Base-by-base conservation (phyloP, 2,888 invertebrate species). In the Pammene fasciana region DNA sequence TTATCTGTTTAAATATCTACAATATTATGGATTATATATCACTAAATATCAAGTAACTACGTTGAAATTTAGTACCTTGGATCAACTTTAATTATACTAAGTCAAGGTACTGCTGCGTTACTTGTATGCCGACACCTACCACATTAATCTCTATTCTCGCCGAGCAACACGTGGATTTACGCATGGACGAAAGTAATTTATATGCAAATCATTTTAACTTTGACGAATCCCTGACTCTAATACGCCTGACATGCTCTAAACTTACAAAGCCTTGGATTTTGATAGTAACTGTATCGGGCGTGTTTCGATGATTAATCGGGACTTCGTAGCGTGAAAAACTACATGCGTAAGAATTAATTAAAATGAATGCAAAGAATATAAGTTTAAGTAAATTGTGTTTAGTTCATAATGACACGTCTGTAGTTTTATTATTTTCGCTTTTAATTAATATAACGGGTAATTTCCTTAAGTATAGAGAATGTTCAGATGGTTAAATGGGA, bases 91-190 rank as follows among this genome's bases (percentile, higher is more conserved):
- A 41, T 16, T 57, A 18, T 16, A 16, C 52, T n/a, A 50, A 62
- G 26, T 41, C 18, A 26, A 62, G 13, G n/a, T 26, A 52, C 62
- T 50, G 52, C 1, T 26, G 13, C 9, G 18, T 5, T 52, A 41
- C n/a, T 38, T 41, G n/a, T 52, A 50, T 62, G 38, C n/a, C 83
- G 86, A 86, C 88, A 89, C 89, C 89, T 85, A 87, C 88, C 85
- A 85, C 84, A 87, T 88, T 92, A 92, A 92, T 92, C 92, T 90
- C 86, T 87, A 86, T 88, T 85, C 89, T 86, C 86, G 82, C 81
- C 79, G 83, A 89, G 89, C 90, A 90, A 91, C 92, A 91, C 90
- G 90, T 91, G 90, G 90, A 88, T 89, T 89, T 87, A 89, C 86
- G 83, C 88, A 87, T 87, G 84, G 86, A 86, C 86, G 86, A 90